These are phyloP conservation scores for Mongoloraphidia duomilia DNA, from an alignment of 2,888 invertebrate species.

Conservation along the genomic window DNA sequence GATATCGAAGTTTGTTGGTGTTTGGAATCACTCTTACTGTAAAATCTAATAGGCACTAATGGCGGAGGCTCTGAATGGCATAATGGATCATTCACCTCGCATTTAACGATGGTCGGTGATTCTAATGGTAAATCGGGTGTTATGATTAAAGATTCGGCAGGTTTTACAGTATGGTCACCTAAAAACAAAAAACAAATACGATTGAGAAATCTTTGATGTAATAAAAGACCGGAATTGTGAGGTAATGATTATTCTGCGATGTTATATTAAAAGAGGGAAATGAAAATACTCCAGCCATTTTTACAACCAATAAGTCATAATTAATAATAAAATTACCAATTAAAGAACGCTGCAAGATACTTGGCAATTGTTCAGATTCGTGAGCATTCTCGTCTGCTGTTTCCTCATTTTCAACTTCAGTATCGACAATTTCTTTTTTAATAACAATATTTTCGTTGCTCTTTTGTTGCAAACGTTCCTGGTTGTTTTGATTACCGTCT, in stretches of 20 bases:
- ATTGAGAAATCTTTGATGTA: neutral
- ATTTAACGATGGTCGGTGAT: neutral
- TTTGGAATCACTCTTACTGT: too few species aligned
- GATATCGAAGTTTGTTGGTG: too few species aligned
- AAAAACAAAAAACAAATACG: neutral
- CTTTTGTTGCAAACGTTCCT: too few species aligned
- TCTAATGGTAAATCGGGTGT: constrained; percentile 5
- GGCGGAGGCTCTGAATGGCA: neutral
- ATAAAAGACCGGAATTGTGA: too few species aligned
- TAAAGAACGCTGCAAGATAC: constrained; percentile 5
- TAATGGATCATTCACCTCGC: neutral
- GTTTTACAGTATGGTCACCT: constrained; percentile 7
- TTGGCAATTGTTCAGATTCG: neutral
- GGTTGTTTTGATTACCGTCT: too few species aligned
- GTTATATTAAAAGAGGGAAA: neutral
- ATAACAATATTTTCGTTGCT: too few species aligned
- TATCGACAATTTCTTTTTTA: too few species aligned
- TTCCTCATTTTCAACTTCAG: too few species aligned
- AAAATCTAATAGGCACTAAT: neutral
- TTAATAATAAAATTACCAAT: neutral
- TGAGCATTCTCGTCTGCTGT: neutral
- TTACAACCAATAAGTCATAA: neutral
- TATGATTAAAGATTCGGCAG: constrained; percentile 5
- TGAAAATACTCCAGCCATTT: neutral
- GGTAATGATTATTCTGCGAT: too few species aligned